These are phyloP conservation scores for Hemiscyllium ocellatum DNA, from an alignment of 2,113 vertebrate genomes.

Conservation along the genomic window DNA sequence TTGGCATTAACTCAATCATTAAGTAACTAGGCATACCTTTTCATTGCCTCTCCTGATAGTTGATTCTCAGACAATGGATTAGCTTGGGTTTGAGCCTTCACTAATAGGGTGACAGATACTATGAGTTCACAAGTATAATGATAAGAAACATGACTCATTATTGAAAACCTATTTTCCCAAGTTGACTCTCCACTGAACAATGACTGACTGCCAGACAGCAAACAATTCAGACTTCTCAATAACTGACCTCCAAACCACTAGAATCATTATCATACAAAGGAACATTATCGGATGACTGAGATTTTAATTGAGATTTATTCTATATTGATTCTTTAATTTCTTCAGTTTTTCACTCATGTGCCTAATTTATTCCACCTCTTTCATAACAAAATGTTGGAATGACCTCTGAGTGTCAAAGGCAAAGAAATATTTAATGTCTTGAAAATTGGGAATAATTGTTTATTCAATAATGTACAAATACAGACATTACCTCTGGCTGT, in stretches of 20 bases:
- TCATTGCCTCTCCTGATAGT: not conserved
- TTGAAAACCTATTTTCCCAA: not conserved
- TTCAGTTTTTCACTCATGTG: not conserved
- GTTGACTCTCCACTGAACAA: not conserved
- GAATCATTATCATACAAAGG: not conserved
- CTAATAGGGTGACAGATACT: not conserved
- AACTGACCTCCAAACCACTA: not conserved
- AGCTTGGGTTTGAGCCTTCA: not conserved
- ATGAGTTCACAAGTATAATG: not conserved
- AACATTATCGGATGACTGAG: not conserved
- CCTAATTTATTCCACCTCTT: not conserved
- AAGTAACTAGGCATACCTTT: not conserved
- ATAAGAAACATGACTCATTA: not conserved
- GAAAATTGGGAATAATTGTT: not conserved
- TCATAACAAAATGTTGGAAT: not conserved
- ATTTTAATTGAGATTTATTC: not conserved
- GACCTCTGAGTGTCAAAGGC: not conserved
- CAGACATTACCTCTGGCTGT: not conserved
- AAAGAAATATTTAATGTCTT: not conserved
- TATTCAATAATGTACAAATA: not conserved
- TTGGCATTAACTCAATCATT: not conserved
- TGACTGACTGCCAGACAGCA: not conserved
- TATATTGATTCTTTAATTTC: not conserved
- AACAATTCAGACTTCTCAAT: not conserved
- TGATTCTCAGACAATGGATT: not conserved